Evolutionary conservation across 2,113 vertebrate species (phyloP), one percentile per base, ranked within the genome.

Genomic region (Alligator mississippiensis): DNA sequence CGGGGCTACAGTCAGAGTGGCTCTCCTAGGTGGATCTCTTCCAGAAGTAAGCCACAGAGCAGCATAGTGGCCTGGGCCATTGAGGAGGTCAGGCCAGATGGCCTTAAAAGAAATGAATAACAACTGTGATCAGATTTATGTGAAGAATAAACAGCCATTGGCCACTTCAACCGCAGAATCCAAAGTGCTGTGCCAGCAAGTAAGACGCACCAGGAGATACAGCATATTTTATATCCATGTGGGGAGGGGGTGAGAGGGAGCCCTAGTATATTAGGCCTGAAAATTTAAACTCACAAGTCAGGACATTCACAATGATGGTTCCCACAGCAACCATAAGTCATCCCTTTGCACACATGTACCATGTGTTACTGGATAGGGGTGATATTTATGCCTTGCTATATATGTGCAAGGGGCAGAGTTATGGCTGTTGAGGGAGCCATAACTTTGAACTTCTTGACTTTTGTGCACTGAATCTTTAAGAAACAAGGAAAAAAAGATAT

Each of bases 351-450:
- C 90, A 38, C 82, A 90, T 82, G 90, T 93, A 75, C 6, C 83
- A 80, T 28, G 15, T 85, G 80, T 85, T 94, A 77, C 93, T 89
- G 92, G 82, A 27, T 77, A 64, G 68, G 92, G 87, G 70, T 80
- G 89, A 14, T 95, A 96, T 95, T 97, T 96, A 95, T 93, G 87
- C n/a, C 93, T 62, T 70, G 61, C 76, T 94, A 93, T 77, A 93
- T 90, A 87, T 90, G 82, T 96, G 66, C 89, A 89, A 90, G 87
- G n/a, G 93, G 15, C 80, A 95, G 90, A 96, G 85, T 97, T 95
- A 97, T 62, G 64, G 82, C 88, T 94, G 11, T 64, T 94, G 85
- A 11, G 95, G 94, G 96, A 97, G 87, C 70, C 16, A 0, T 94
- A 82, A 84, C 27, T 94, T 96, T 95, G 80, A 92, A 95, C 94